Evolutionary conservation across 2,113 vertebrate genomes (phyloP).

Genomic region (Synchiropus splendidus): DNA sequence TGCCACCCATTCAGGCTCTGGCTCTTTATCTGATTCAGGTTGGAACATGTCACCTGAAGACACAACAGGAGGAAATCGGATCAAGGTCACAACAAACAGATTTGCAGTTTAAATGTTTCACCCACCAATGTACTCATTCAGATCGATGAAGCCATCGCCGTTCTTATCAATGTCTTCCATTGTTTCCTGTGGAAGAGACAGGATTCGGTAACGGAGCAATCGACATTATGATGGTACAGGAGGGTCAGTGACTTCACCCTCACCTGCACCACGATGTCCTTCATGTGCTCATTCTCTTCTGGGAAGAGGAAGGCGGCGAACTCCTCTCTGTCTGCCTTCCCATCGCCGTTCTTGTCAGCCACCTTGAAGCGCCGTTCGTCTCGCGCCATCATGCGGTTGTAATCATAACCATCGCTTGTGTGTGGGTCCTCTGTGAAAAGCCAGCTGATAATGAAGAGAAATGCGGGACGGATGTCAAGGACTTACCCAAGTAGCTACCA

Average conservation of each 20-base stretch:
- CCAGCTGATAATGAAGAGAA: no score
- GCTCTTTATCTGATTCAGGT: constrained; percentile 71
- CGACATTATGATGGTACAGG: not conserved
- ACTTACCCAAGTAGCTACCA: constrained; percentile 85
- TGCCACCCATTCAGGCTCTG: constrained; percentile 94
- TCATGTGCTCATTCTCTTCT: constrained; percentile 96
- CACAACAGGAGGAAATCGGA: not conserved
- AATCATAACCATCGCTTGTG: constrained; percentile 89
- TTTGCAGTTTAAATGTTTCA: not conserved
- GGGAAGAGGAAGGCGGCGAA: constrained; percentile 96
- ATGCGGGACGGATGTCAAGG: not conserved
- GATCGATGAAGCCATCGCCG: constrained; percentile 91
- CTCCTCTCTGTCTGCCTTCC: constrained; percentile 87
- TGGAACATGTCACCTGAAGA: constrained; percentile 92
- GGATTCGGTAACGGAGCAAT: not conserved
- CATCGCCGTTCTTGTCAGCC: constrained; percentile 79
- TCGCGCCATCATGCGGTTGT: constrained; percentile 92
- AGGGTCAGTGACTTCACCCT: constrained; percentile 5
- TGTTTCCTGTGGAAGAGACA: constrained; percentile 73
- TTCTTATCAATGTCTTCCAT: constrained; percentile 99
- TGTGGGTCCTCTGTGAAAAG: constrained; percentile 78
- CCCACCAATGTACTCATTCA: constrained; percentile 95
- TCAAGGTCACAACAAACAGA: no score
- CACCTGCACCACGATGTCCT: constrained; percentile 93
- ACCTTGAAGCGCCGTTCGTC: constrained; percentile 94